Conservation (phyloP, 1,140 invertebrate species). For the Patella vulgata region DNA sequence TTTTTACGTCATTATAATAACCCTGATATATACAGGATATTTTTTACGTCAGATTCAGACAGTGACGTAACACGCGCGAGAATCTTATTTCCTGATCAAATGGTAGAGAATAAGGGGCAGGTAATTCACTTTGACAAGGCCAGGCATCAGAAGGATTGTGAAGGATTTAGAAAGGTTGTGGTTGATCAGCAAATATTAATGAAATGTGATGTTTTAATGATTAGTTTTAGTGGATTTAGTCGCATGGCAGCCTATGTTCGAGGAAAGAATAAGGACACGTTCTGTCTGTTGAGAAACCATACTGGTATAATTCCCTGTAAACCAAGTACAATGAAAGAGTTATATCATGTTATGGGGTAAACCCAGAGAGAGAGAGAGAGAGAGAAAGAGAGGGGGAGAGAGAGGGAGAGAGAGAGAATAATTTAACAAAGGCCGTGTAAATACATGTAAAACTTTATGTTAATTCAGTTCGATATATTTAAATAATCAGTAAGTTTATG, state of each 20-base stretch:
- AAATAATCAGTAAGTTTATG: too few relatives aligned
- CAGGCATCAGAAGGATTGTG: constrained; percentile 5
- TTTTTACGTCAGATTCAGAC: constrained; percentile 28
- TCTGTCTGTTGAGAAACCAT: constrained; percentile 15
- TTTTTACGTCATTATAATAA: constrained; percentile 12
- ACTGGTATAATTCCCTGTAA: too few relatives aligned
- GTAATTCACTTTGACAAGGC: constrained; percentile 22
- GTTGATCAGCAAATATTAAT: constrained; percentile 24
- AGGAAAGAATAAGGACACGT: constrained; percentile 10
- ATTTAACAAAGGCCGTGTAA: too few relatives aligned
- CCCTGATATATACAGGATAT: constrained; percentile 16
- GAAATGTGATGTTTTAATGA: constrained; percentile 25
- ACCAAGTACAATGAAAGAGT: too few relatives aligned
- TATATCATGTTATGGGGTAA: too few relatives aligned
- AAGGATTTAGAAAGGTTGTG: constrained; percentile 14
- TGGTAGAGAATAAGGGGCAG: not conserved
- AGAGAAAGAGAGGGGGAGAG: too few relatives aligned
- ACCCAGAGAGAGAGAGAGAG: too few relatives aligned
- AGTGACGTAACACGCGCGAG: constrained; percentile 5
- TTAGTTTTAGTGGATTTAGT: constrained; percentile 14
- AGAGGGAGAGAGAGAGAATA: too few relatives aligned
- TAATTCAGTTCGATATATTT: too few relatives aligned
- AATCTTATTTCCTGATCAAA: constrained; percentile 3
- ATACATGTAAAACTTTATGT: too few relatives aligned
- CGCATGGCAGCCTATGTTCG: constrained; percentile 15